These are phyloP conservation scores for Acanthoscelides obtectus DNA, from an alignment of 2,888 invertebrate genomes.

Conservation along the genomic window DNA sequence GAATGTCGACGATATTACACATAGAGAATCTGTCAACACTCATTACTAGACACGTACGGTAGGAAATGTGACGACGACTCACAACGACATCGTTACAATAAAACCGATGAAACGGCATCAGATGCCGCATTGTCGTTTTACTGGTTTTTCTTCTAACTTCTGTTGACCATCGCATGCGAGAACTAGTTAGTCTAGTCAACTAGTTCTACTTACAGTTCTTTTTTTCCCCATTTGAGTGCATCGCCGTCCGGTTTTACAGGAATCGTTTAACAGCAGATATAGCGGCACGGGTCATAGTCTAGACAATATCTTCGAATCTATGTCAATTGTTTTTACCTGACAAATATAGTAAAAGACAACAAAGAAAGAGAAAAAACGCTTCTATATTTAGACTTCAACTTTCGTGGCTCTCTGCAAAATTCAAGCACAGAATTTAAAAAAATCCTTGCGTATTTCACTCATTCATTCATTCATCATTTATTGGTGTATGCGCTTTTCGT, in stretches of 20 bases:
- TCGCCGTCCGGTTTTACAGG: not conserved
- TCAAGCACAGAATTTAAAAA: too few species aligned
- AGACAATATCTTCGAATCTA: too few species aligned
- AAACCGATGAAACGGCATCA: conserved; percentile 19
- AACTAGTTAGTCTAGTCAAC: conserved; percentile 19
- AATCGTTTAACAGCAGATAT: not conserved
- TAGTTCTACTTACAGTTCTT: not conserved
- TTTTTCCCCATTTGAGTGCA: not conserved
- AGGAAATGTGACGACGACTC: conserved; percentile 26
- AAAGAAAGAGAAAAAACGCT: too few species aligned
- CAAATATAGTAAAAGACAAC: too few species aligned
- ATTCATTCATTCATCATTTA: too few species aligned
- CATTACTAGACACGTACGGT: not conserved
- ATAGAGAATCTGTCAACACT: not conserved
- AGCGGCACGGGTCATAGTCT: not conserved
- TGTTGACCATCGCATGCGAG: conserved; percentile 29
- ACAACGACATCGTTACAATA: conserved; percentile 11
- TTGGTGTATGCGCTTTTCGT: too few species aligned
- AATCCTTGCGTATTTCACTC: too few species aligned
- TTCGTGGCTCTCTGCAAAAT: too few species aligned
- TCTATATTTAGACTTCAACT: too few species aligned
- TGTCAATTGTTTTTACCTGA: too few species aligned
- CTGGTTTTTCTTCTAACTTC: not conserved
- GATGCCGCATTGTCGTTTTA: conserved; percentile 13
- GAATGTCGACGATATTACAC: not conserved